Conservation (phyloP, 1,140 invertebrate species). For the Lucilia cuprina region DNA sequence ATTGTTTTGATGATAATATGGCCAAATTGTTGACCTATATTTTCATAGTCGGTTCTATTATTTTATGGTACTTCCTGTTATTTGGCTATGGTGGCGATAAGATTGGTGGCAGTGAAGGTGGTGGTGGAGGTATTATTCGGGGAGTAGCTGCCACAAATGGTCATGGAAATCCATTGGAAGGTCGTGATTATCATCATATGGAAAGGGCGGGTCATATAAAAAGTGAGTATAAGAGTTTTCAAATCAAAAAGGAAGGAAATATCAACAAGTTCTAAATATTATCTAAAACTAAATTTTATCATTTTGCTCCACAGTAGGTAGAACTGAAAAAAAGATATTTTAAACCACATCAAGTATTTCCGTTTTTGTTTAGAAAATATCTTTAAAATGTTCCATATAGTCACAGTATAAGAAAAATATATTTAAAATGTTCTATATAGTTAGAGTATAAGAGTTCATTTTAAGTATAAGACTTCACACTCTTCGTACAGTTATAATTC, state of each 20-base stretch:
- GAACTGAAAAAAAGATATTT: too few species aligned
- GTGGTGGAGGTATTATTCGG: conserved; percentile 31
- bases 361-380: too few species aligned
- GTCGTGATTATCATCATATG: conserved; percentile 55
- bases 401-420: too few species aligned
- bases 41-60: conserved; percentile 53
- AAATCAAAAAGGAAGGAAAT: too few species aligned
- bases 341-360: too few species aligned
- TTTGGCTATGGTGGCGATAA: conserved; percentile 41
- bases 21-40: conserved; percentile 59
- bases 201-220: conserved; percentile 58
- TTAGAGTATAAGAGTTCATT: too few species aligned
- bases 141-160: conserved; percentile 55
- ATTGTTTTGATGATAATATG: conserved; percentile 43
- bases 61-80: conserved; percentile 56
- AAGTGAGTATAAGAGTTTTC: conserved; percentile 45
- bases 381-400: too few species aligned
- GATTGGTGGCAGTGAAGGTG: not conserved
- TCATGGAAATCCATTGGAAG: conserved; percentile 55
- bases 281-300: not conserved
- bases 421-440: too few species aligned
- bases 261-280: not conserved
- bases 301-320: too few species aligned
- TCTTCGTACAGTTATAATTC: too few species aligned
- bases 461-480: too few species aligned